Conservation (phyloP, 2,113 vertebrate genomes). For the Zonotrichia leucophrys region DNA sequence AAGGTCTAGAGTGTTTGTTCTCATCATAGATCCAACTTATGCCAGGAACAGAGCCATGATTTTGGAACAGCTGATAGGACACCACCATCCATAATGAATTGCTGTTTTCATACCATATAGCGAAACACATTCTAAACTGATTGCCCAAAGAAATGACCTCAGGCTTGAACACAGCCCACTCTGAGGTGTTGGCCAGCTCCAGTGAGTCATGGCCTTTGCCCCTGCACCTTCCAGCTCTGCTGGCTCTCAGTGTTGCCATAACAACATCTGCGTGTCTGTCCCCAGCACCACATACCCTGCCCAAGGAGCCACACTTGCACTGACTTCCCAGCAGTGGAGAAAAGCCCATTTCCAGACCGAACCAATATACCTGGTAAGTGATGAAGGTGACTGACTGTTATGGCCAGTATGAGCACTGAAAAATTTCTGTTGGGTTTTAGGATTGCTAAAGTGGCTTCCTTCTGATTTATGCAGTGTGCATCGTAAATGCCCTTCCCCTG, state of each 20-base stretch:
- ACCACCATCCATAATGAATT: neutral
- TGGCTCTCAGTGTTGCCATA: neutral
- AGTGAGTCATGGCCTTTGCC: rapidly evolving
- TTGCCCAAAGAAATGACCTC: rapidly evolving
- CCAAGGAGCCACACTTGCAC: neutral
- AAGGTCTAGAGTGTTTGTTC: neutral
- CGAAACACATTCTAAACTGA: neutral
- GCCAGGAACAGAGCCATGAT: neutral
- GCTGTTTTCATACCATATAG: neutral
- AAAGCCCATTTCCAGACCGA: neutral
- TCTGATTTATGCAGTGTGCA: neutral
- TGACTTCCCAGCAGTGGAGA: neutral
- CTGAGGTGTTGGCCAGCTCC: rapidly evolving
- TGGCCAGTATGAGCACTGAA: rapidly evolving
- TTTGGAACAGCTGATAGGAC: neutral
- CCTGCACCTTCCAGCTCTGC: neutral
- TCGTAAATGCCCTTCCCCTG: neutral
- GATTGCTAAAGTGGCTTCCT: neutral
- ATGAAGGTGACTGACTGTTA: neutral
- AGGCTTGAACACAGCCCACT: neutral
- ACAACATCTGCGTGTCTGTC: neutral
- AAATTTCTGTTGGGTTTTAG: neutral
- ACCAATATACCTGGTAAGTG: neutral
- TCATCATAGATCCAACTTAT: neutral
- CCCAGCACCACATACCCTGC: neutral